These are phyloP conservation scores for Microtus ochrogaster DNA, from an alignment of 2,113 vertebrate species.

Conservation along the genomic window DNA sequence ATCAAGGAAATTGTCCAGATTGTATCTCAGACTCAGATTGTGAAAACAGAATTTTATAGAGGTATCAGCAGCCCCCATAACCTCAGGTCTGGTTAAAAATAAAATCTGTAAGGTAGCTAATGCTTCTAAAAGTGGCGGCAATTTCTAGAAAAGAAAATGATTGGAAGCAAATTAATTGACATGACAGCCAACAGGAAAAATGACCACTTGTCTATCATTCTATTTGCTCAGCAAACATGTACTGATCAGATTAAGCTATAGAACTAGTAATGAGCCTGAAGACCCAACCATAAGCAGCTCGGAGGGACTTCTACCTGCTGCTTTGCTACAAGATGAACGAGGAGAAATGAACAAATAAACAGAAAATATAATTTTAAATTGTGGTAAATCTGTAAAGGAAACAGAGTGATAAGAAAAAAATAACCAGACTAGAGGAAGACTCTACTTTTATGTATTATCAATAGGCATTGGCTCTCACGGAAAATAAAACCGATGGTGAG, in stretches of 20 bases:
- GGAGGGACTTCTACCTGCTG: not conserved
- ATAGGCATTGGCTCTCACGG: not conserved
- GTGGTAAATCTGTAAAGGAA: not conserved
- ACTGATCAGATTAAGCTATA: not conserved
- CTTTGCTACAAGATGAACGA: not conserved
- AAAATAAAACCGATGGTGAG: not conserved
- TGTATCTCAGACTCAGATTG: slow-evolving; percentile 82
- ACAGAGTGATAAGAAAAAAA: not conserved
- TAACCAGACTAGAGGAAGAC: not conserved
- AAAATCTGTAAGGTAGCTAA: slow-evolving; percentile 81
- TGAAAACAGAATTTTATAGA: slow-evolving; percentile 84
- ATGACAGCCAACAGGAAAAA: not conserved
- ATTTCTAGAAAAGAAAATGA: slow-evolving; percentile 69
- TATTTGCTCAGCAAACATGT: not conserved
- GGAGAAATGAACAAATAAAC: not conserved
- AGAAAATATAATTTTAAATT: not conserved
- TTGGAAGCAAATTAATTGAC: slow-evolving; percentile 74
- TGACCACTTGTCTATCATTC: not conserved
- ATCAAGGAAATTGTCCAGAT: slow-evolving; percentile 89
- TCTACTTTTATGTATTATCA: not conserved
- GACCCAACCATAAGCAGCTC: not conserved
- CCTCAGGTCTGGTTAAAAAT: slow-evolving; percentile 74
- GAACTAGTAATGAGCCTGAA: not conserved
- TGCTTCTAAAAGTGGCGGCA: slow-evolving; percentile 80
- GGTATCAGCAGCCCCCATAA: slow-evolving; percentile 81